These are phyloP conservation scores for Mustela nigripes DNA, from an alignment of 2,113 vertebrate genomes.

Conservation along the genomic window DNA sequence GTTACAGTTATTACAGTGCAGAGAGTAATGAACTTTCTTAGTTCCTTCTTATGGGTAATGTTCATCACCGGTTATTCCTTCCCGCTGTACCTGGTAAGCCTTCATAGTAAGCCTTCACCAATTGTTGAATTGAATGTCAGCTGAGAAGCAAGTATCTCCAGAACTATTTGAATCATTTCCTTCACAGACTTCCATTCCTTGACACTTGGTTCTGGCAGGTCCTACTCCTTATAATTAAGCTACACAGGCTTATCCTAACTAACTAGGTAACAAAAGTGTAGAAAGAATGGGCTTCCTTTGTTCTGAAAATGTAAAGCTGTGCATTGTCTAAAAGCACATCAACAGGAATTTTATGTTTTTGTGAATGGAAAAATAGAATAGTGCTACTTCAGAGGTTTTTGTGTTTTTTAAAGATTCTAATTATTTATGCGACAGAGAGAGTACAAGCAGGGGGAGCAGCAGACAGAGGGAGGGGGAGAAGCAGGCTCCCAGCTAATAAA, in stretches of 20 bases:
- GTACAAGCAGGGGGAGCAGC: no score
- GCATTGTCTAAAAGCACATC: neutral
- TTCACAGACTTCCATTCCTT: constrained; percentile 18
- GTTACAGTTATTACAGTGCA: neutral
- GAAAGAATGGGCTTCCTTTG: neutral
- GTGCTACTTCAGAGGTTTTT: neutral
- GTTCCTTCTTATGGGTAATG: neutral
- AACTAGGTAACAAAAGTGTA: neutral
- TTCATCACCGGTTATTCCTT: constrained; percentile 29
- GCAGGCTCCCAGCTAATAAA: no score
- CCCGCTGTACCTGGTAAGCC: neutral
- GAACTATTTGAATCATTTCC: constrained; percentile 42
- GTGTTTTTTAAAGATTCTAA: no score
- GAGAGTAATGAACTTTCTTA: neutral
- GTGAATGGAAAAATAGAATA: neutral
- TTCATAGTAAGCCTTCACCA: neutral
- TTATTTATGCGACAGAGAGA: no score
- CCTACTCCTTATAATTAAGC: neutral
- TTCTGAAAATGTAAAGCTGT: neutral
- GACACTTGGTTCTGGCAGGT: neutral
- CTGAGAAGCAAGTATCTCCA: constrained; percentile 31
- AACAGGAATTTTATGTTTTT: neutral
- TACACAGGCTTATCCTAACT: neutral
- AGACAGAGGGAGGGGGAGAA: no score
- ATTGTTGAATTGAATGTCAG: neutral